Evolutionary conservation across 2,113 vertebrate species (phyloP).

Genomic region (Myodes glareolus): DNA sequence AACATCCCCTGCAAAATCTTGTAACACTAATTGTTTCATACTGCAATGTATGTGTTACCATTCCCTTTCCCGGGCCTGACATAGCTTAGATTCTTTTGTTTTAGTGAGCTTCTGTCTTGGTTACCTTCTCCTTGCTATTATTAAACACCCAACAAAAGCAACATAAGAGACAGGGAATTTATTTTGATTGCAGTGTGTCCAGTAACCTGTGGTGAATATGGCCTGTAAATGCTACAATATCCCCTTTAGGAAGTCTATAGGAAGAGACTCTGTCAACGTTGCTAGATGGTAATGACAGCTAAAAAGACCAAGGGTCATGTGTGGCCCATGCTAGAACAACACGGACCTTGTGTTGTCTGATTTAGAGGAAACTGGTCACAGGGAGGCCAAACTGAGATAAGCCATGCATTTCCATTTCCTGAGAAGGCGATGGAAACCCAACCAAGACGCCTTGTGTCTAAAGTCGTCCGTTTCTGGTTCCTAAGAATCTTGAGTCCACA

Average conservation of each 20-base stretch:
- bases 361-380: conserved; percentile 9
- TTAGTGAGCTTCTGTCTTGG: background rate
- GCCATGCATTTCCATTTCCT: background rate
- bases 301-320: background rate
- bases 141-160: background rate
- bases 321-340: background rate
- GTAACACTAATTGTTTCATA: background rate
- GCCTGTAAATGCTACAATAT: background rate
- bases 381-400: conserved; percentile 8
- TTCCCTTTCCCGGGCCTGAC: background rate
- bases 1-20: no score
- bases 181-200: background rate
- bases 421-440: conserved; percentile 7
- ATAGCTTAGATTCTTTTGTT: background rate
- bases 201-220: background rate
- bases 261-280: background rate
- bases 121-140: background rate
- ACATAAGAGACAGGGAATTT: background rate
- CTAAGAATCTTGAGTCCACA: background rate
- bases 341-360: background rate
- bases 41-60: background rate
- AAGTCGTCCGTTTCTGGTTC: background rate
- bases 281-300: background rate
- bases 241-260: background rate
- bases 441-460: conserved; percentile 34